Conservation (phyloP, 1,140 invertebrate species). For the Plodia interpunctella region DNA sequence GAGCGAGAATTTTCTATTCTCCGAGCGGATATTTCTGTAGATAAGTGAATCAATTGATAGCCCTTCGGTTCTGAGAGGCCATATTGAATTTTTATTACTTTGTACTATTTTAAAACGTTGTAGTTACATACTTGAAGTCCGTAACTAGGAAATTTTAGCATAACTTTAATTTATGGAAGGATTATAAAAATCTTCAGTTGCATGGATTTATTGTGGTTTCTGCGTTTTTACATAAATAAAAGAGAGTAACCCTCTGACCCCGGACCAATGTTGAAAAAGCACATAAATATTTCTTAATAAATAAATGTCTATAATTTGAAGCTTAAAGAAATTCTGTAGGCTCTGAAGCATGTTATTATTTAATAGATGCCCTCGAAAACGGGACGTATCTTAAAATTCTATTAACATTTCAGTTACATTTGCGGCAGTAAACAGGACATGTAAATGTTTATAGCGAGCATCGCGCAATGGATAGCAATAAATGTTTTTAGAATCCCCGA, state of each 20-base stretch:
- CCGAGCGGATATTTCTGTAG: background rate
- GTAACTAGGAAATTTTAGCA: too few species aligned
- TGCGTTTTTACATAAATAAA: too few species aligned
- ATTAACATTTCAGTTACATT: slow-evolving; percentile 53
- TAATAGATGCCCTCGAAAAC: background rate
- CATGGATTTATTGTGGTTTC: too few species aligned
- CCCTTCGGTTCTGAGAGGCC: background rate
- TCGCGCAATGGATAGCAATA: slow-evolving; percentile 32
- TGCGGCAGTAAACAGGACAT: slow-evolving; percentile 44
- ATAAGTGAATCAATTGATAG: slow-evolving; percentile 3
- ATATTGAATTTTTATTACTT: background rate
- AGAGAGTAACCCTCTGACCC: too few species aligned
- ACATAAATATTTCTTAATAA: too few species aligned
- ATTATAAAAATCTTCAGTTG: too few species aligned
- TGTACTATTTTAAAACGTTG: too few species aligned
- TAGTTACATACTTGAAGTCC: background rate
- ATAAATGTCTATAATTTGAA: too few species aligned
- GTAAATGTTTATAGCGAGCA: slow-evolving; percentile 34
- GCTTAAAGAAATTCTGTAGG: too few species aligned
- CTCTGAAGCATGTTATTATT: too few species aligned
- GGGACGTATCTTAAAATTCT: slow-evolving; percentile 19
- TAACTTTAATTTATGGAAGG: too few species aligned
- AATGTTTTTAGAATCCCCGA: slow-evolving; percentile 43
- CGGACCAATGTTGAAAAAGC: too few species aligned
- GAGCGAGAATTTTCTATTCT: slow-evolving; percentile 5